A percentile compares a stretch with the other conserved stretches of the same genome.
Evolutionary conservation across 2,888 invertebrate species (phyloP).

Genomic region (Minunthozetes semirufus): DNA sequence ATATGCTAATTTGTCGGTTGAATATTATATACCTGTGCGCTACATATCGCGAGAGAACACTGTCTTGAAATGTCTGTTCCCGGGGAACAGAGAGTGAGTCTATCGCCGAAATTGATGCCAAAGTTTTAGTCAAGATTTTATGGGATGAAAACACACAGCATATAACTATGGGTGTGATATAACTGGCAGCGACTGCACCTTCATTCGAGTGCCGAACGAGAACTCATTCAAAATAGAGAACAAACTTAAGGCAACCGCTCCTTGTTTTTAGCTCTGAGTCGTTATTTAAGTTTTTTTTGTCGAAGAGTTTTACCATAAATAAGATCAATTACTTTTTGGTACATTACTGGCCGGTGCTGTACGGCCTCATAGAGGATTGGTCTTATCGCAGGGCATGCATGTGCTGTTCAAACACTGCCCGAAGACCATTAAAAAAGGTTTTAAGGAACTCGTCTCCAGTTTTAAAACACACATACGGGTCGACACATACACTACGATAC

Average conservation of each 20-base stretch:
- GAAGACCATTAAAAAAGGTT: conserved; percentile 3
- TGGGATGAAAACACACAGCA: conserved; percentile 6
- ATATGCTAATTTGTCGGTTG: conserved; percentile 22
- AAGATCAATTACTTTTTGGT: conserved; percentile 28
- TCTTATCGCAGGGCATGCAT: not conserved
- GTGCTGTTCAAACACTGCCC: not conserved
- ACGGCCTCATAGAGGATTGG: conserved; percentile 14
- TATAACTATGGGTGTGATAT: conserved; percentile 27
- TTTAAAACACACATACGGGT: not conserved
- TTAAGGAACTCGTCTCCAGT: not conserved
- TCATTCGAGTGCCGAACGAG: not conserved
- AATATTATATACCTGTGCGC: conserved; percentile 1
- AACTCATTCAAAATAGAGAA: not conserved
- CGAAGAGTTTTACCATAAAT: conserved; percentile 30
- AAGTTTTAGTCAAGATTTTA: not conserved
- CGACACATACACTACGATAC: not conserved
- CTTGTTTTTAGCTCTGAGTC: conserved; percentile 24
- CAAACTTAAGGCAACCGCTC: conserved; percentile 15
- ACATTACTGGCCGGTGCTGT: conserved; percentile 12
- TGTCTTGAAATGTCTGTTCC: not conserved
- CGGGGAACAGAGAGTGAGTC: not conserved
- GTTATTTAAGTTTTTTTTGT: conserved; percentile 22
- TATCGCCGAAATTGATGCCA: conserved; percentile 25
- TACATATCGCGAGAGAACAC: not conserved
- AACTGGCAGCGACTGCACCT: conserved; percentile 31